A percentile compares a stretch with the other conserved stretches of the same genome.
Evolutionary conservation across 2,113 vertebrate species (phyloP).

Genomic region (Rafetus swinhoei): DNA sequence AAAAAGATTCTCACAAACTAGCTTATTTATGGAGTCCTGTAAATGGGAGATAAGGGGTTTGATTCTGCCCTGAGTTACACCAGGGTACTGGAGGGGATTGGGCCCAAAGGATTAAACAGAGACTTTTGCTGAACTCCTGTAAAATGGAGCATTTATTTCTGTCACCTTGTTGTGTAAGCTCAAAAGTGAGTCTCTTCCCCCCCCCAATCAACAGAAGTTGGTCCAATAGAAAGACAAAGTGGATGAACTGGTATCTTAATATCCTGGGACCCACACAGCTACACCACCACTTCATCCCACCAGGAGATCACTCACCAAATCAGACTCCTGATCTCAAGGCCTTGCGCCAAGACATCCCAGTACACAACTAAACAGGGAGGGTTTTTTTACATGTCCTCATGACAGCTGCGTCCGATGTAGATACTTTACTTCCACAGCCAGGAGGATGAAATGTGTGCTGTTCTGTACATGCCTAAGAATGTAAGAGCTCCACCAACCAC

Average conservation of each 20-base stretch:
- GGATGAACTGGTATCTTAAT: too few relatives aligned
- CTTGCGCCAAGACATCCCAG: slow-evolving; percentile 8
- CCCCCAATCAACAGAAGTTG: not conserved
- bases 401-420: slow-evolving; percentile 8
- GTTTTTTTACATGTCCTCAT: not conserved
- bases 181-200: not conserved
- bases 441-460: slow-evolving; percentile 16
- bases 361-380: slow-evolving; percentile 27
- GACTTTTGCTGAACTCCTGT: slow-evolving; percentile 11
- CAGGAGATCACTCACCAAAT: slow-evolving; percentile 38
- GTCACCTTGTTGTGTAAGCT: slow-evolving; percentile 11
- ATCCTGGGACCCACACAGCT: not conserved
- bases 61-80: not conserved
- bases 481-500: not conserved
- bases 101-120: not conserved
- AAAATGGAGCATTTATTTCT: not conserved
- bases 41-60: not conserved
- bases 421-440: slow-evolving; percentile 41
- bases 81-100: not conserved
- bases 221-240: not conserved
- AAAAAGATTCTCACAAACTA: slow-evolving; percentile 17
- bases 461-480: slow-evolving; percentile 61
- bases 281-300: not conserved
- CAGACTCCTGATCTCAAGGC: not conserved
- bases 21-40: not conserved